Evolutionary conservation across 2,113 vertebrate species (phyloP).

Genomic region (Grammomys surdaster): DNA sequence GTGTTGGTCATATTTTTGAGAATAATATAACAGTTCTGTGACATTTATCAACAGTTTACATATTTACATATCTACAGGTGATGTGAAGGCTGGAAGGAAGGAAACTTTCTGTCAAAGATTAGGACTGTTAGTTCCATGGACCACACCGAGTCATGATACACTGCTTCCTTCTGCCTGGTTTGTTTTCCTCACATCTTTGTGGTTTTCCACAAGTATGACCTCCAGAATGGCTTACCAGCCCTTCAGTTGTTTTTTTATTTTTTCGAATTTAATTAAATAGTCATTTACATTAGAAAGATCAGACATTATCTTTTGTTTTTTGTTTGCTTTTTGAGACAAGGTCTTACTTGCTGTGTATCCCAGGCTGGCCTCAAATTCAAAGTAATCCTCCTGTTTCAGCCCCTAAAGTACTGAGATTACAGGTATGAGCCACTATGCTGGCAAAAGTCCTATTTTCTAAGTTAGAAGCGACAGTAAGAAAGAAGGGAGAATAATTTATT

Average conservation of each 20-base stretch:
- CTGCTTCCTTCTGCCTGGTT: not conserved
- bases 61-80: not conserved
- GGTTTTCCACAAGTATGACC: not conserved
- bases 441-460: slow-evolving; percentile 2
- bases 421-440: not conserved
- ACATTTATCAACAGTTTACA: not conserved
- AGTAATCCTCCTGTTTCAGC: not conserved
- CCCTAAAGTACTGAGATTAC: not conserved
- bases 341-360: not conserved
- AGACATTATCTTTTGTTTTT: not conserved
- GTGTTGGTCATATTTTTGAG: not conserved
- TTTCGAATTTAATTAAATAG: slow-evolving; percentile 44
- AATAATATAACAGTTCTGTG: not conserved
- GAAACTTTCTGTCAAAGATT: not conserved
- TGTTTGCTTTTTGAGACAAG: not conserved
- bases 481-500: not conserved
- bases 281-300: not conserved
- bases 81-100: not conserved
- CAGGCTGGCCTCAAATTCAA: not conserved
- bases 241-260: not conserved
- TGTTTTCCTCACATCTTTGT: not conserved
- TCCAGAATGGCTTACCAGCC: not conserved
- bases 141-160: accelerated
- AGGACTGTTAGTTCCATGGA: too few species aligned
- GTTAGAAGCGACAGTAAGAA: slow-evolving; percentile 13